A percentile compares a stretch with the other conserved stretches of the same genome.
Conservation (phyloP, 2,113 vertebrate species). For the Cyrtonyx montezumae region DNA sequence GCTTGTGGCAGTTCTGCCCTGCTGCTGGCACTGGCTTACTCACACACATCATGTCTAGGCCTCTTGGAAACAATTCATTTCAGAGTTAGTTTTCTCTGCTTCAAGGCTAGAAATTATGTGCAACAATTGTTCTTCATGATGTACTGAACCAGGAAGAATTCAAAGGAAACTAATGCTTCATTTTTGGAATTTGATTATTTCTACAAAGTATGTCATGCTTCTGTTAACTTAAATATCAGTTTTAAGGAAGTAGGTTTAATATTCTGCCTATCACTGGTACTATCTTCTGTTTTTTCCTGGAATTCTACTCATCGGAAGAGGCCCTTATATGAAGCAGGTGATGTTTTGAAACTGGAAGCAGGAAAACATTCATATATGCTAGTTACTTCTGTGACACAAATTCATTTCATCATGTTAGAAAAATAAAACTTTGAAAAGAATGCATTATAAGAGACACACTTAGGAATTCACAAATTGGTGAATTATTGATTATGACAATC, state of each 20-base stretch:
- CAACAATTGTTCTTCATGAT: neutral
- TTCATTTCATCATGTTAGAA: conserved; percentile 1
- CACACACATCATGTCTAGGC: rapidly evolving
- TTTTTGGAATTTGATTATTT: neutral
- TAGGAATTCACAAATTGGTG: conserved; percentile 37
- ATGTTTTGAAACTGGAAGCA: conserved; percentile 37
- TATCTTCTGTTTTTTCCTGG: neutral
- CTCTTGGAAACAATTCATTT: neutral
- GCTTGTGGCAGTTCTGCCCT: neutral
- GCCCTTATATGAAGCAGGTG: neutral
- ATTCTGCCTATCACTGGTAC: neutral
- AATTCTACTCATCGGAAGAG: neutral
- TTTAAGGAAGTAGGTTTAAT: conserved; percentile 3
- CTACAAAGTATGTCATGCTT: neutral
- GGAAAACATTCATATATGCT: neutral
- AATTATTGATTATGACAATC: conserved; percentile 57
- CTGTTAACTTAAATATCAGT: neutral
- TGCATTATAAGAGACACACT: neutral
- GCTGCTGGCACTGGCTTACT: neutral
- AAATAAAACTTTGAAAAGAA: conserved; percentile 43
- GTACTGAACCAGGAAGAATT: neutral
- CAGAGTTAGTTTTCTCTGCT: neutral
- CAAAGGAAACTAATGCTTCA: neutral
- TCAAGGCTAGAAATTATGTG: neutral
- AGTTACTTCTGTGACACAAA: neutral